These are phyloP conservation scores for Pituophis catenifer DNA, from an alignment of 2,113 vertebrate genomes.

Conservation along the genomic window DNA sequence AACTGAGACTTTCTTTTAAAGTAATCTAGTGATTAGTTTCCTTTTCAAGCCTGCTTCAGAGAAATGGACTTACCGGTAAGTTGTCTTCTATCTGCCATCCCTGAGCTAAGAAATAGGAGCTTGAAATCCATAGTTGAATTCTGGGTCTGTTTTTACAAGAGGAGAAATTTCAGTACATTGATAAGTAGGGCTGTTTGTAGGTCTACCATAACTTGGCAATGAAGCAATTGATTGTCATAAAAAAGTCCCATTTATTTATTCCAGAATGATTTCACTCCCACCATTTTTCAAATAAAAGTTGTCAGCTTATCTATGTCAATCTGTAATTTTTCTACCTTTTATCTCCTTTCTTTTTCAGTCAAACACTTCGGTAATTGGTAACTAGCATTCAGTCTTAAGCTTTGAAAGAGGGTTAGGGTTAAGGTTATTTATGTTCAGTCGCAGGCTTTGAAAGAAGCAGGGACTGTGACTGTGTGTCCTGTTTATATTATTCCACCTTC, in stretches of 20 bases:
- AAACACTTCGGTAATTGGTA: neutral
- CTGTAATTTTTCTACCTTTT: neutral
- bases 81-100: conserved; percentile 44
- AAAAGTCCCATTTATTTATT: conserved; percentile 14
- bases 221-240: neutral
- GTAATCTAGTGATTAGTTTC: conserved; percentile 50
- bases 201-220: neutral
- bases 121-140: conserved; percentile 57
- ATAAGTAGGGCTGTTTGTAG: neutral
- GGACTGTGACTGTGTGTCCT: neutral
- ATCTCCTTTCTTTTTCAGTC: neutral
- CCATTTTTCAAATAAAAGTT: neutral
- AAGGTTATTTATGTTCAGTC: neutral
- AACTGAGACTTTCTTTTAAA: conserved; percentile 56
- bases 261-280: neutral
- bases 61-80: conserved; percentile 41
- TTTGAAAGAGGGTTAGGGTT: neutral
- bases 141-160: neutral
- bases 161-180: conserved; percentile 3
- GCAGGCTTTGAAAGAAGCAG: neutral
- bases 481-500: neutral
- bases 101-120: neutral
- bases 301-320: neutral
- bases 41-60: conserved; percentile 18
- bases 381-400: neutral